Evolutionary conservation across 1,140 invertebrate species (phyloP).

Genomic region (Orussus abietinus): DNA sequence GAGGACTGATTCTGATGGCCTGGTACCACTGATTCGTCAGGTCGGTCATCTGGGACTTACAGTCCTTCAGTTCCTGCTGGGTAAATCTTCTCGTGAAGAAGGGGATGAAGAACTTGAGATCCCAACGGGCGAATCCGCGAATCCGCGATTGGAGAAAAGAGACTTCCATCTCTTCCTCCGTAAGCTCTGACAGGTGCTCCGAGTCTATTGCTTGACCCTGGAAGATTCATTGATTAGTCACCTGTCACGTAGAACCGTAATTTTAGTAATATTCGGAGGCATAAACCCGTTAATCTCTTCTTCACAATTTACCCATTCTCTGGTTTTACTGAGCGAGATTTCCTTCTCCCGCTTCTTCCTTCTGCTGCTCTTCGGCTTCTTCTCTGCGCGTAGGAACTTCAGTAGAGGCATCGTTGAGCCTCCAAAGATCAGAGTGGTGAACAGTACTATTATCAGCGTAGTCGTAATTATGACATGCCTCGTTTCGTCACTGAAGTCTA

Average conservation of each 20-base stretch:
- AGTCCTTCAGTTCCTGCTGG: slow-evolving; percentile 91
- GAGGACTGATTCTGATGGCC: slow-evolving; percentile 78
- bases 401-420: slow-evolving; percentile 96
- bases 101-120: slow-evolving; percentile 91
- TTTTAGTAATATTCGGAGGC: too few relatives aligned
- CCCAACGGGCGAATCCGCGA: slow-evolving; percentile 82
- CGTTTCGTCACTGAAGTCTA: slow-evolving; percentile 91
- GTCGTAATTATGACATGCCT: slow-evolving; percentile 95
- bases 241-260: too few relatives aligned
- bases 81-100: slow-evolving; percentile 94
- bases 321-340: slow-evolving; percentile 92
- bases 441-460: slow-evolving; percentile 93
- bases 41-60: slow-evolving; percentile 93
- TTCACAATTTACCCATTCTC: slow-evolving; percentile 92
- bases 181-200: slow-evolving; percentile 91
- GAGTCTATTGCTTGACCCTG: slow-evolving; percentile 93
- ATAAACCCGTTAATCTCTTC: too few relatives aligned
- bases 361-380: slow-evolving; percentile 61
- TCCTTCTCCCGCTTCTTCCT: slow-evolving; percentile 73
- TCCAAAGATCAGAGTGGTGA: slow-evolving; percentile 91
- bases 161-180: slow-evolving; percentile 90
- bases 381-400: slow-evolving; percentile 73
- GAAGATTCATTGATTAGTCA: slow-evolving; percentile 29
- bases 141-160: slow-evolving; percentile 64
- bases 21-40: slow-evolving; percentile 96